Base-by-base conservation (phyloP, 1,140 invertebrate species). In the Heliconius nattereri region DNA sequence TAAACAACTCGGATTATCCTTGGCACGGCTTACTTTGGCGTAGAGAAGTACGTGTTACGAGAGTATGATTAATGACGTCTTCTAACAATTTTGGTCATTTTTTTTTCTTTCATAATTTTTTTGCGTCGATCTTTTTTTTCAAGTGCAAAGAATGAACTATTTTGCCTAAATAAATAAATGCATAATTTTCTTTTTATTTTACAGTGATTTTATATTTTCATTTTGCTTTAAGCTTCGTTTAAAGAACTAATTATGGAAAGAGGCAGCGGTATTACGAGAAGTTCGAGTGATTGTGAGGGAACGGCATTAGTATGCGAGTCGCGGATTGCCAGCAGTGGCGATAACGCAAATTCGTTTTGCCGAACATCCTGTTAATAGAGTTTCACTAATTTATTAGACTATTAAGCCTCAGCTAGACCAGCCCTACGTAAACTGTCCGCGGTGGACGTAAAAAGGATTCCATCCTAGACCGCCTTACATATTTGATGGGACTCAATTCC, bases 341-440 rank as follows among this genome's bases (percentile, higher is more conserved):
- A 94, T 94, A 94, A 93, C 90, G 91, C 91, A 94, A 94, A 94
- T 93, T 94, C 93, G 91, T 92, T 93, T 93, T 88, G 87, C 87
- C 88, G 89, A 94, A 94, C 92, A 92, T 94, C 91, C 90, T 89
- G 90, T 90, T 94, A 94, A 94, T 94, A 94, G 93, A 94, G 93
- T 94, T 94, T 93, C 91, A 90, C 91, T 94, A 94, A 94, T 94
- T 94, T 94, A 93, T 94, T 93, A 92, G 91, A 83, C 87, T 85
- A 88, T 92, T 91, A 92, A 92, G 91, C 91, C 90, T 66, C 86
- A 85, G 81, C 88, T 84, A 89, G 81, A 87, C 90, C 87, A 88
- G 83, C 86, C 86, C 85, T 85, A 85, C 87, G 89, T 90, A 92
- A 93, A 92, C 89, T 91, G 91, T 92, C 90, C 92, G 90, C 87